These are phyloP conservation scores for Tragulus kanchil DNA, from an alignment of 2,113 vertebrate species.

Conservation along the genomic window DNA sequence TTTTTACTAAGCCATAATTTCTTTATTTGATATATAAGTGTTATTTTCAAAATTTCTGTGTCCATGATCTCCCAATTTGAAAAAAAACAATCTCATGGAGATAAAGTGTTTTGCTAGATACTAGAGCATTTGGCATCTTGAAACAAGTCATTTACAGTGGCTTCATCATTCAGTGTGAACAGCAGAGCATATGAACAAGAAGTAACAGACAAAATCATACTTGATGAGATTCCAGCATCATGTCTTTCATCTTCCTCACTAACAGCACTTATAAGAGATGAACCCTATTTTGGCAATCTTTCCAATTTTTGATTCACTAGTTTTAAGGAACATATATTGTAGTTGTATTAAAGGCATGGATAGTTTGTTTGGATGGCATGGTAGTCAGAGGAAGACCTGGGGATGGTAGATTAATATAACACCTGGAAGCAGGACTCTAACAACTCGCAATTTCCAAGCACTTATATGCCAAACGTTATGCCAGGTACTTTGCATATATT, in stretches of 20 bases:
- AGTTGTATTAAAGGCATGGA: not conserved
- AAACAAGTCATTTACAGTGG: not conserved
- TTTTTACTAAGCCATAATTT: not conserved
- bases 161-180: not conserved
- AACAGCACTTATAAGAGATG: not conserved
- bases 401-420: not conserved
- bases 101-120: slow-evolving; percentile 27
- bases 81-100: not conserved
- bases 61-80: not conserved
- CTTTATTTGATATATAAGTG: not conserved
- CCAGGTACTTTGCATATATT: not conserved
- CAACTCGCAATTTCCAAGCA: not conserved
- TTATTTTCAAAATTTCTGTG: not conserved
- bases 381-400: not conserved
- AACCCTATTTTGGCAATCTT: not conserved
- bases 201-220: not conserved
- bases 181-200: not conserved
- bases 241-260: not conserved
- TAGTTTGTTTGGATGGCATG: not conserved
- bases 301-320: not conserved
- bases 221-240: not conserved
- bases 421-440: not conserved
- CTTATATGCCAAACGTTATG: not conserved
- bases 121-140: not conserved
- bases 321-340: not conserved